Base-by-base conservation (phyloP, 2,888 invertebrate genomes). In the Lagria hirta region DNA sequence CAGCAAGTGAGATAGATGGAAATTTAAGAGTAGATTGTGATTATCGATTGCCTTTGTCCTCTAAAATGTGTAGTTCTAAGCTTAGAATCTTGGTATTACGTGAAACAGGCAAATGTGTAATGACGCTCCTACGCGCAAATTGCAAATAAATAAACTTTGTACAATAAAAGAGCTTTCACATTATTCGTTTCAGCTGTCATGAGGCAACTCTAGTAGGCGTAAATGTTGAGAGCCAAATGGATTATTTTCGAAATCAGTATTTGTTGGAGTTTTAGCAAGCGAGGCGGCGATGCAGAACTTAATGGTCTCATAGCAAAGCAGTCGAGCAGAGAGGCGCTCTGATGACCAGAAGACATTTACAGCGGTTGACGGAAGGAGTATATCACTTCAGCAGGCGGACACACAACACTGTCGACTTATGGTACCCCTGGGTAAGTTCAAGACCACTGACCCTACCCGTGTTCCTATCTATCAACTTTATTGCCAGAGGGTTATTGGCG, bases 301-400 rank as follows among this genome's bases (percentile, higher is more conserved):
- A 51, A 51, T 51, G 53, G 49, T 51, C 41, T 50, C 38, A 43
- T 44, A 43, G 45, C 45, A 28, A 23, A 35, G 48, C 48, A 45
- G 49, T 51, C 41, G 45, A 49, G 49, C 52, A 54, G 43, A 48
- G 52, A 54, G 49, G 47, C 51, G 52, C 54, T 57, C 57, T 62
- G 69, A 69, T 69, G 68, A 68, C 69, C 69, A 69, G 67, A 69
- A 68, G 68, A 68, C 68, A 68, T 69, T 68, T 68, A 66, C 65
- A 62, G 62, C 63, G 62, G 66, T 68, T 69, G 68, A 68, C 70
- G 69, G 70, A 69, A 70, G 66, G 66, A 65, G 68, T 70, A 68
- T 68, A 69, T 69, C 69, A 70, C 68, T 62, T 57, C 56, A 57
- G 57, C 61, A 55, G 61, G 58, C 60, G 57, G 57, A 51, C 51